Percentiles rank a stretch among this genome's conserved stretches.
Conservation (phyloP, 2,888 invertebrate species). For the Cephus nigrinus region DNA sequence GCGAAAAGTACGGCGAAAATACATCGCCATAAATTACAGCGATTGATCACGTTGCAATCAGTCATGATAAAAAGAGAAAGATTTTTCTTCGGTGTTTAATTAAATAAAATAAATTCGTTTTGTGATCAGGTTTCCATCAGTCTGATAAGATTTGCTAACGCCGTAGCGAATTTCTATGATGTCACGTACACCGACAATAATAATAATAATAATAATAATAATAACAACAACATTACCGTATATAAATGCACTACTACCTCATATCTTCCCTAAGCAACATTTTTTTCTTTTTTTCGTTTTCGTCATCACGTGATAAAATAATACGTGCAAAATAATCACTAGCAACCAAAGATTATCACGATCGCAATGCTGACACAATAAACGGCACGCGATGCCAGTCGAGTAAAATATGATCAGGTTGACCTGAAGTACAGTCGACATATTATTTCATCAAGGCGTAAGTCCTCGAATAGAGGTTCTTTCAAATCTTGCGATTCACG, state of each 20-base stretch:
- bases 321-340: not conserved
- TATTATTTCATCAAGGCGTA: no score
- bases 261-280: not conserved
- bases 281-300: not conserved
- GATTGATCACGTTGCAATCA: not conserved
- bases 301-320: not conserved
- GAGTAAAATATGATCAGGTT: not conserved
- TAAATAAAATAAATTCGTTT: not conserved
- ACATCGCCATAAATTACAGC: not conserved
- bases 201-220: not conserved
- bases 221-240: not conserved
- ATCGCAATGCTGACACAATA: not conserved
- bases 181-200: constrained; percentile 5
- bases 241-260: not conserved
- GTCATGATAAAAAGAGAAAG: not conserved
- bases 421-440: no score
- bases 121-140: constrained; percentile 25
- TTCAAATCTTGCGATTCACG: no score
- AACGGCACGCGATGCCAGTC: not conserved
- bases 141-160: constrained; percentile 35
- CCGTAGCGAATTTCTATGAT: constrained; percentile 18
- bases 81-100: not conserved
- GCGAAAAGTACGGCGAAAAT: not conserved
- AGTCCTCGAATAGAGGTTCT: no score
- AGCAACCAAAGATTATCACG: not conserved